Percentiles rank a stretch among this genome's conserved stretches.
Conservation (phyloP, 2,797 vertebrate species). For the Sebastes melanostomus region DNA sequence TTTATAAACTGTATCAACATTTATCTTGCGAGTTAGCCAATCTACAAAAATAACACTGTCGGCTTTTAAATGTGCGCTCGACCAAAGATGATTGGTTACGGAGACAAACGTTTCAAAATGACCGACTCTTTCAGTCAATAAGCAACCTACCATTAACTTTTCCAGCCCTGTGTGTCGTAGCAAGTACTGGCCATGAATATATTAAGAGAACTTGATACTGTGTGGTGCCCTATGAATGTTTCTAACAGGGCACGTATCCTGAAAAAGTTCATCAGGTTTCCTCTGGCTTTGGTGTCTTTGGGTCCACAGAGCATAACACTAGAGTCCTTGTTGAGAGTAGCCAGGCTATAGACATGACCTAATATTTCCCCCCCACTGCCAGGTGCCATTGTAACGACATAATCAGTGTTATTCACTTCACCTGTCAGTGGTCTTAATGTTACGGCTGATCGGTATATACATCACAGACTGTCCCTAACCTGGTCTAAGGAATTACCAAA, state of each 20-base stretch:
- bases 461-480: no score
- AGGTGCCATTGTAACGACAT: no score
- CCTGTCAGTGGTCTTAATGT: no score
- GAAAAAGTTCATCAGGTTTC: neutral
- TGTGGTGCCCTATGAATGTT: neutral
- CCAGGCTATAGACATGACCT: neutral
- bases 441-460: no score
- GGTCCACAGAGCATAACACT: neutral
- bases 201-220: neutral
- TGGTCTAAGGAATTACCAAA: no score
- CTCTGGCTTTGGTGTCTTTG: neutral
- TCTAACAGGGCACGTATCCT: neutral
- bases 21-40: neutral
- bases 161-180: neutral
- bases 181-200: neutral
- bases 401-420: no score
- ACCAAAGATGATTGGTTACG: neutral
- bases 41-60: neutral
- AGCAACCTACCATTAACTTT: neutral
- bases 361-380: no score
- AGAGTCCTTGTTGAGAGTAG: neutral
- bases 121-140: neutral
- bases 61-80: neutral
- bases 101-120: neutral
- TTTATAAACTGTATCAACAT: neutral